These are phyloP conservation scores for Rhyacichthys aspro DNA, from an alignment of 2,797 vertebrate genomes.

Conservation along the genomic window DNA sequence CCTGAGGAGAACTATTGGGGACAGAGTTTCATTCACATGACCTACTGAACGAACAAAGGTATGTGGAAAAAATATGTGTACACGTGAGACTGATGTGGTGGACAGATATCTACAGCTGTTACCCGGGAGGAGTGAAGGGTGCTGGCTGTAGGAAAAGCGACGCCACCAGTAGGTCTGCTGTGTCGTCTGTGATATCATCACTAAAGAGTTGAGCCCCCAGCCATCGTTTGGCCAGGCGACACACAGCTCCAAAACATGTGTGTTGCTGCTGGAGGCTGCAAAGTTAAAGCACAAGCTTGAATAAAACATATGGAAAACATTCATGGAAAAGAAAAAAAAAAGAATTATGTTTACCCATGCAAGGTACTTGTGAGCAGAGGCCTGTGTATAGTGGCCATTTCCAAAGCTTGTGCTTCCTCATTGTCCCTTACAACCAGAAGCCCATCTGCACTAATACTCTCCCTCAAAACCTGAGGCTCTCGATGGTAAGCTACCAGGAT, in stretches of 20 bases:
- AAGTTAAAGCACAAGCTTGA: not conserved
- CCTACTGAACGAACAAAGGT: slow-evolving; percentile 50
- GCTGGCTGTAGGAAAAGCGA: slow-evolving; percentile 91
- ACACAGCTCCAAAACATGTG: slow-evolving; percentile 85
- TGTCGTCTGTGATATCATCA: slow-evolving; percentile 84
- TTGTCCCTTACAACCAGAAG: slow-evolving; percentile 89
- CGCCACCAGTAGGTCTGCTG: slow-evolving; percentile 90
- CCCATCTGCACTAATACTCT: slow-evolving; percentile 84
- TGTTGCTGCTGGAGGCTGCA: slow-evolving; percentile 94
- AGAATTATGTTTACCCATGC: slow-evolving; percentile 84
- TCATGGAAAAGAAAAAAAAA: not conserved
- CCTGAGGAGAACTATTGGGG: slow-evolving; percentile 90
- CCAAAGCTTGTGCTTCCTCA: slow-evolving; percentile 85
- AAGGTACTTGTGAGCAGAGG: slow-evolving; percentile 91
- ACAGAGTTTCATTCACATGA: slow-evolving; percentile 49
- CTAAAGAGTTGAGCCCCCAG: slow-evolving; percentile 90
- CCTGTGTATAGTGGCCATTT: slow-evolving; percentile 85
- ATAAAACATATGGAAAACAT: not conserved
- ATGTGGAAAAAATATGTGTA: slow-evolving; percentile 2
- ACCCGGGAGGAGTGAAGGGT: slow-evolving; percentile 91
- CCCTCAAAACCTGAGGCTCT: slow-evolving; percentile 90
- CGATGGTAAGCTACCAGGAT: slow-evolving; percentile 92
- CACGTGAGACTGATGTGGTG: not conserved
- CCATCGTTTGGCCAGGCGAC: slow-evolving; percentile 95
- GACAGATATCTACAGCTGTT: slow-evolving; percentile 28